These are phyloP conservation scores for Leucosticte australis DNA, from an alignment of 2,113 vertebrate species.

Conservation along the genomic window DNA sequence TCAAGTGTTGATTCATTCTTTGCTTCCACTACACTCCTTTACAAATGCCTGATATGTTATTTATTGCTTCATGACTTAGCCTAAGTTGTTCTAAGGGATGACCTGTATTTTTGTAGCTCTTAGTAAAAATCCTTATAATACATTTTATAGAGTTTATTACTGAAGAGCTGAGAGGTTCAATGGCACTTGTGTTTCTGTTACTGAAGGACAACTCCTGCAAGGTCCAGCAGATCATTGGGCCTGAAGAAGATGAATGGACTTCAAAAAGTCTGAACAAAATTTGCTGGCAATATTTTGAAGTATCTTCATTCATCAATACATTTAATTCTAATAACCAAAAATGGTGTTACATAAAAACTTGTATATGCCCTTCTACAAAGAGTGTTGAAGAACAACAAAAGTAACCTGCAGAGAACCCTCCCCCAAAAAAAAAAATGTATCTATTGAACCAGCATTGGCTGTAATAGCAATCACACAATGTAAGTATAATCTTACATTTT, in stretches of 20 bases:
- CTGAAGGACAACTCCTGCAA: background rate
- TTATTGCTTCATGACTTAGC: rapidly evolving
- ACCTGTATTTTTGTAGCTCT: background rate
- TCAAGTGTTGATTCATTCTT: background rate
- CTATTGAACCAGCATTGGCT: background rate
- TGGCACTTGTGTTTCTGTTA: background rate
- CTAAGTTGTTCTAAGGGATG: background rate
- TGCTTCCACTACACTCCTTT: background rate
- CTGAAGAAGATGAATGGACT: background rate
- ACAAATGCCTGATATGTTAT: background rate
- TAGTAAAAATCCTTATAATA: background rate
- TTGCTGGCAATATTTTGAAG: background rate
- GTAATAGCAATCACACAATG: background rate
- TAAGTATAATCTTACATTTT: background rate
- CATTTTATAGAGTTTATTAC: background rate
- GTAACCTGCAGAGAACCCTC: background rate
- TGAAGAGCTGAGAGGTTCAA: background rate
- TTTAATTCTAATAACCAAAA: background rate
- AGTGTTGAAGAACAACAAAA: background rate
- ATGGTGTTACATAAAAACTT: background rate
- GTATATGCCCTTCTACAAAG: background rate
- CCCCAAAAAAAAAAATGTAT: rapidly evolving
- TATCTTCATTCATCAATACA: background rate
- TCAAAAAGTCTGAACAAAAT: background rate
- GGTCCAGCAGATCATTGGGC: rapidly evolving